Evolutionary conservation across 2,888 invertebrate species (phyloP).

Genomic region (Strigamia maritima): DNA sequence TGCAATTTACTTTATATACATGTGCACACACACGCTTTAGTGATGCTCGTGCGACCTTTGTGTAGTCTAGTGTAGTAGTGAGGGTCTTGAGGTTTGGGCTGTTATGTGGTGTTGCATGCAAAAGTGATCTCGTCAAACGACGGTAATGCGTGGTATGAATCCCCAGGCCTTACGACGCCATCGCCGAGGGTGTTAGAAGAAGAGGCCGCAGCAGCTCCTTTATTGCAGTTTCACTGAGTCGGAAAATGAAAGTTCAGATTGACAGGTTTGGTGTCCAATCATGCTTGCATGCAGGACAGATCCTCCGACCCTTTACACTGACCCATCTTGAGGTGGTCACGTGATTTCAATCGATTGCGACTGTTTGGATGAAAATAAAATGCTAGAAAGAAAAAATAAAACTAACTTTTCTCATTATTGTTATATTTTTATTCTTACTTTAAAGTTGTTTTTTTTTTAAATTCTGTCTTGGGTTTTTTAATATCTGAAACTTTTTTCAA

Average conservation of each 20-base stretch:
- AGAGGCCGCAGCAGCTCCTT: slow-evolving; percentile 34
- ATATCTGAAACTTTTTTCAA: too few species aligned
- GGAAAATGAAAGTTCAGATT: slow-evolving; percentile 39
- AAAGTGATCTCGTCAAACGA: slow-evolving; percentile 14
- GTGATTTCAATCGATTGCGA: not conserved
- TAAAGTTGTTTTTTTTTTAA: not conserved
- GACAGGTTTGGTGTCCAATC: slow-evolving; percentile 38
- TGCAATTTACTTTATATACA: not conserved
- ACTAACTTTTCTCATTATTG: not conserved
- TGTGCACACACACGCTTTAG: not conserved
- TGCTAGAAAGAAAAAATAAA: not conserved
- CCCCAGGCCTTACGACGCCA: slow-evolving; percentile 6
- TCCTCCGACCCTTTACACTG: slow-evolving; percentile 2
- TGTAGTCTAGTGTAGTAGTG: not conserved
- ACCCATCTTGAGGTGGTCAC: slow-evolving; percentile 13
- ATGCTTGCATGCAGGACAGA: slow-evolving; percentile 35
- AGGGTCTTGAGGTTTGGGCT: not conserved
- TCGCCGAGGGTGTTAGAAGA: not conserved
- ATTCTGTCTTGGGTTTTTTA: too few species aligned
- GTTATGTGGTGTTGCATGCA: slow-evolving; percentile 4
- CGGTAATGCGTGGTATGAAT: slow-evolving; percentile 13
- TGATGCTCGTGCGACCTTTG: not conserved
- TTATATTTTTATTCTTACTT: not conserved
- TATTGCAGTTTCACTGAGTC: slow-evolving; percentile 38
- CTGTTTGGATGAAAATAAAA: not conserved